Conservation (phyloP, 2,888 invertebrate species). For the Metopia argyrocephala region DNA sequence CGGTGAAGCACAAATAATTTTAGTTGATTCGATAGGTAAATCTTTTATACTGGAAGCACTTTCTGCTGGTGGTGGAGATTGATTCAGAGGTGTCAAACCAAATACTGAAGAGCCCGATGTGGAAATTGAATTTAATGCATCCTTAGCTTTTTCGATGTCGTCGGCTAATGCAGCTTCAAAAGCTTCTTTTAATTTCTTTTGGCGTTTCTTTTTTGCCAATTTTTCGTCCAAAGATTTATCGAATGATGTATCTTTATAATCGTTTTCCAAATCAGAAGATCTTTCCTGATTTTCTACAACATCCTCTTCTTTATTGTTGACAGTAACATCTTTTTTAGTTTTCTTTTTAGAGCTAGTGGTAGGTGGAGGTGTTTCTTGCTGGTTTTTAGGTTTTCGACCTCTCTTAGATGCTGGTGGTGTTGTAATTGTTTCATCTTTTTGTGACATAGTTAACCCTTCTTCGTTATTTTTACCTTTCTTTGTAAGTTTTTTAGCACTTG, state of each 20-base stretch:
- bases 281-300: not conserved
- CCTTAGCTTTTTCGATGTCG: conserved; percentile 14
- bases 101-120: not conserved
- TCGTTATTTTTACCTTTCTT: conserved; percentile 48
- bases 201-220: conserved; percentile 65
- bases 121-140: not conserved
- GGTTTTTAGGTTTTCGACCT: conserved; percentile 60
- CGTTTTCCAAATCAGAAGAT: conserved; percentile 3
- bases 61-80: conserved; percentile 23
- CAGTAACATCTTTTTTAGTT: conserved; percentile 26
- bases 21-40: conserved; percentile 5
- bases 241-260: not conserved
- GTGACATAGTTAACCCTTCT: conserved; percentile 2
- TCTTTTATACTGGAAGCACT: not conserved
- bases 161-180: conserved; percentile 66
- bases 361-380: conserved; percentile 27
- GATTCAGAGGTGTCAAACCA: conserved; percentile 11
- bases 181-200: conserved; percentile 67
- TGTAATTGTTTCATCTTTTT: conserved; percentile 12
- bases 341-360: conserved; percentile 38
- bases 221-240: conserved; percentile 59
- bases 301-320: conserved; percentile 10
- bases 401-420: conserved; percentile 44
- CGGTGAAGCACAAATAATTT: conserved; percentile 13
- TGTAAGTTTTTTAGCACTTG: not conserved